A percentile compares a stretch with the other conserved stretches of the same genome.
phyloP scores from a whole-genome alignment of 1,140 invertebrate genomes.

The Nylanderia fulva region DNA sequence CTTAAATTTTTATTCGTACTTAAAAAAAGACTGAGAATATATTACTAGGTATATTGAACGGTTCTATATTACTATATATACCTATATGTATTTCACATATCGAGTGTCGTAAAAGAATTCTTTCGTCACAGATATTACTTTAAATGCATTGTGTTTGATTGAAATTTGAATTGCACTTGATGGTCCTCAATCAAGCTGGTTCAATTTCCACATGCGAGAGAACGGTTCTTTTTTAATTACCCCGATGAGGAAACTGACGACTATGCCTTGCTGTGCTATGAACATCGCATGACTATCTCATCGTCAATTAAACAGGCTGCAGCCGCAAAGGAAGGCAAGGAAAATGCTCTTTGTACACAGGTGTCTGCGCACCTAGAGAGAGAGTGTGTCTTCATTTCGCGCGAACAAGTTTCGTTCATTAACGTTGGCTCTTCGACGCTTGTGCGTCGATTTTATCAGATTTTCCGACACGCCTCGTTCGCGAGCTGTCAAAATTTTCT shows the following conservation, averaged over 20 bases:
- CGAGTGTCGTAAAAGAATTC: background rate
- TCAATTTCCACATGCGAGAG: background rate
- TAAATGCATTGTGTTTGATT: background rate
- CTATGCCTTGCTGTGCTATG: constrained; percentile 58
- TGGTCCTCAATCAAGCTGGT: background rate
- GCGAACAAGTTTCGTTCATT: constrained; percentile 78
- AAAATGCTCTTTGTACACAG: constrained; percentile 37
- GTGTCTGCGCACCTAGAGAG: too few species aligned
- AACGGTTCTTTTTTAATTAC: constrained; percentile 27
- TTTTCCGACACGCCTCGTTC: constrained; percentile 66
- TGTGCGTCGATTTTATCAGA: constrained; percentile 76
- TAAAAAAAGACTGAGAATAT: background rate
- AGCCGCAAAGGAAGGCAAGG: constrained; percentile 49
- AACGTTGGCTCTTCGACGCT: constrained; percentile 61
- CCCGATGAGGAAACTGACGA: constrained; percentile 64
- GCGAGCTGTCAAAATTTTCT: constrained; percentile 37
- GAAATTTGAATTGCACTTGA: background rate
- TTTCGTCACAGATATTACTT: background rate
- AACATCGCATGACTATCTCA: constrained; percentile 73
- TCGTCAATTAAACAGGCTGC: constrained; percentile 78
- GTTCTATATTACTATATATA: background rate
- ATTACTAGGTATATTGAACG: too few species aligned
- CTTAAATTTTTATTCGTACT: background rate
- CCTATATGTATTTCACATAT: background rate
- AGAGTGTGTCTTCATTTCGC: constrained; percentile 24